Base-by-base conservation (phyloP, 1,140 invertebrate species). In the Psilanteris sp. region DNA sequence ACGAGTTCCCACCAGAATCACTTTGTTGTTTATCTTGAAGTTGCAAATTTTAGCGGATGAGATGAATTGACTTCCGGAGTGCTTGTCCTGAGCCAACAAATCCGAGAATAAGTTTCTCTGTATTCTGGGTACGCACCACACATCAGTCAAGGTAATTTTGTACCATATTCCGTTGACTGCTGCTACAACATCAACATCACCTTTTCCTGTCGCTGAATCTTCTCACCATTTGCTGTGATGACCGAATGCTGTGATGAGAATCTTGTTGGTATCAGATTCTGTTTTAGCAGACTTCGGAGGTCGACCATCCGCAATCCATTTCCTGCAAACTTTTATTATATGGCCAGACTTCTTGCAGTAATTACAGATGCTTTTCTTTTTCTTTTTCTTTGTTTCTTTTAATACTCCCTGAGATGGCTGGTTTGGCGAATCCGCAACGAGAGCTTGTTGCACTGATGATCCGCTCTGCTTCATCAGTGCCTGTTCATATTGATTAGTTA, bases 251-350 rank as follows among this genome's bases (percentile, higher is more conserved):
- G n/a, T n/a, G n/a, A n/a, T n/a, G n/a, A n/a, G n/a, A n/a, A n/a
- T n/a, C n/a, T n/a, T n/a, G n/a, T n/a, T n/a, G n/a, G n/a, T n/a
- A n/a, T n/a, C n/a, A n/a, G n/a, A n/a, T 20, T 20, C 3, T 20
- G 3, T 20, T 20, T 20, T 20, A 10, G 43, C 16, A 15, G 15
- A 15, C 20, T 24, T 55, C 4, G 41, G 15, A 16, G 64, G 64
- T 26, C 20, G 13, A 0, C 64, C 64, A 44, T 57, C 44, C 10
- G 66, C 66, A 4, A 71, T 71, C 55, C 57, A 71, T 5, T 62
- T 62, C n/a, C 57, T 54, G 14, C 67, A 71, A 9, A 31, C 4
- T 7, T 52, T 71, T 0, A 71, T 24, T 1, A 2, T 9, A 7
- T 71, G 48, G 15, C 41, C 48, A 0, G 46, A 31, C 13, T 62